Evolutionary conservation across 2,888 invertebrate species (phyloP).

Genomic region (Harmothoe impar): DNA sequence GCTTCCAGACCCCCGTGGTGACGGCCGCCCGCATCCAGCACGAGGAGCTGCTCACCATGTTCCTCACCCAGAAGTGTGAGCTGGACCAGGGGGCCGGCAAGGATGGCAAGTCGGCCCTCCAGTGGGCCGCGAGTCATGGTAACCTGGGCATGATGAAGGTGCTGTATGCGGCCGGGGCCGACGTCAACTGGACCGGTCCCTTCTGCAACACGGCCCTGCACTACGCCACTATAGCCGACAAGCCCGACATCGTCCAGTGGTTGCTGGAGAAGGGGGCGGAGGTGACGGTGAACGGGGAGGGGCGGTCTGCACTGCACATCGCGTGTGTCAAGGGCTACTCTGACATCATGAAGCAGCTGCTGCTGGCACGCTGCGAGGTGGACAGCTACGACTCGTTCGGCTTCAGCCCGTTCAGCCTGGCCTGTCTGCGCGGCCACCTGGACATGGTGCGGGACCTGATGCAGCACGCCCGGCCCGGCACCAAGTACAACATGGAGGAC

Average conservation of each 20-base stretch:
- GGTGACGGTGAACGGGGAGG: slow-evolving; percentile 67
- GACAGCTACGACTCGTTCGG: slow-evolving; percentile 65
- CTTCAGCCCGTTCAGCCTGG: slow-evolving; percentile 68
- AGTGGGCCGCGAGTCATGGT: slow-evolving; percentile 69
- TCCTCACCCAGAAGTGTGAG: slow-evolving; percentile 62
- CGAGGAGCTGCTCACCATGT: slow-evolving; percentile 67
- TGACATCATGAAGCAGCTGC: slow-evolving; percentile 65
- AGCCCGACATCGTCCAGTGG: slow-evolving; percentile 67
- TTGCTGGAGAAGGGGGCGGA: slow-evolving; percentile 66
- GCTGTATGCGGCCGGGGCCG: slow-evolving; percentile 67
- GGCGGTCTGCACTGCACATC: slow-evolving; percentile 68
- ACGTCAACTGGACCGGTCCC: slow-evolving; percentile 68
- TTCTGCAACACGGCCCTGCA: slow-evolving; percentile 67
- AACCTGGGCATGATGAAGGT: slow-evolving; percentile 65
- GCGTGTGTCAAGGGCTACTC: slow-evolving; percentile 68
- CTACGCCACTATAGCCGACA: slow-evolving; percentile 67
- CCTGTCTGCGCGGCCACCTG: slow-evolving; percentile 68
- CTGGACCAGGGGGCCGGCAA: slow-evolving; percentile 54
- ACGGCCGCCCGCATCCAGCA: slow-evolving; percentile 67
- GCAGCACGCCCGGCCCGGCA: neutral
- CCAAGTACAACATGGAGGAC: slow-evolving; percentile 63
- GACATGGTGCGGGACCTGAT: slow-evolving; percentile 64
- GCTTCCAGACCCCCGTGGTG: slow-evolving; percentile 69
- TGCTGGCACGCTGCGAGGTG: slow-evolving; percentile 48
- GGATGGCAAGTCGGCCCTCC: slow-evolving; percentile 69